A percentile compares a stretch with the other conserved stretches of the same genome.
Evolutionary conservation across 2,797 vertebrate genomes (phyloP).

Genomic region (Tolypeutes matacus): DNA sequence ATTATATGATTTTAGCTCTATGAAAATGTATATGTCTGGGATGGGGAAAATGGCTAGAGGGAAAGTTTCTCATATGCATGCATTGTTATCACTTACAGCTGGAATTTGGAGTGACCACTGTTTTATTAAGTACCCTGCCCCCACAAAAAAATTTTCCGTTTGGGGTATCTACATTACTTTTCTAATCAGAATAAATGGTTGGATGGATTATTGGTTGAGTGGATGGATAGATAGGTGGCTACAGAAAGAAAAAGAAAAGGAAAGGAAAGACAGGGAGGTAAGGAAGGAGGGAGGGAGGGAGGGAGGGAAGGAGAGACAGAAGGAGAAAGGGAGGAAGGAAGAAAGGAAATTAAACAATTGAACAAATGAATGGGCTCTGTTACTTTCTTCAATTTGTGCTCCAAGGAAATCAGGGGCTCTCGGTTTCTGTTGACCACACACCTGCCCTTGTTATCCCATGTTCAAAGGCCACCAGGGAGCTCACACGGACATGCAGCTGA

Average conservation of each 20-base stretch:
- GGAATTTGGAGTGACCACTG: background rate
- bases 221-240: background rate
- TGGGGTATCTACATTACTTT: background rate
- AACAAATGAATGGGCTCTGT: background rate
- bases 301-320: fast-evolving
- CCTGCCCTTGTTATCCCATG: background rate
- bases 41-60: background rate
- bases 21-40: background rate
- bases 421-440: fast-evolving
- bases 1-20: background rate
- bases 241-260: fast-evolving
- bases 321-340: background rate
- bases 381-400: background rate
- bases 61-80: background rate
- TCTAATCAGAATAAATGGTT: background rate
- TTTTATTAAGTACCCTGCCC: too few relatives aligned
- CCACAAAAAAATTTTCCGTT: background rate
- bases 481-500: background rate
- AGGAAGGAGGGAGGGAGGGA: too few relatives aligned
- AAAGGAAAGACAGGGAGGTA: fast-evolving
- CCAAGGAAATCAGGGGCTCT: background rate
- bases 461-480: background rate
- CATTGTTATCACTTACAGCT: background rate
- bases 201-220: too few relatives aligned
- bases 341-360: background rate